A percentile compares a stretch with the other conserved stretches of the same genome.
Evolutionary conservation across 53 echinoderm and acorn worm species (phyloP).

Genomic region (Temnopleurus reevesii): DNA sequence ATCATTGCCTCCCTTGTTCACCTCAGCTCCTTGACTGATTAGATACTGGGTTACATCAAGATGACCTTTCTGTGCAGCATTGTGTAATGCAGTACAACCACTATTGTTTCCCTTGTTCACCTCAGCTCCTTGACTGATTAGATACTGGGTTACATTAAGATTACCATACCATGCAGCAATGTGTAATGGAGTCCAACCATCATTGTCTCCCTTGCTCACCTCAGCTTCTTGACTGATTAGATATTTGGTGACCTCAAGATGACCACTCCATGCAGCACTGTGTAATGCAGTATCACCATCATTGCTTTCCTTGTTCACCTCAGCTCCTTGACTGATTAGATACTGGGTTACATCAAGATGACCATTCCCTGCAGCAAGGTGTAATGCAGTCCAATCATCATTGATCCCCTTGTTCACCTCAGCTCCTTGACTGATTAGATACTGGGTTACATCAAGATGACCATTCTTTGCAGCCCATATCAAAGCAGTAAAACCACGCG

Average conservation of each 20-base stretch:
- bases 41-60: not conserved
- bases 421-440: constrained; percentile 2
- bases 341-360: not conserved
- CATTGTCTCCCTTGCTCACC: no score
- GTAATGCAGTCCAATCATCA: not conserved
- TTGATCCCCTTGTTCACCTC: not conserved
- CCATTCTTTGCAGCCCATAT: no score
- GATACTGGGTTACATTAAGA: not conserved
- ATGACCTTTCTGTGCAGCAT: not conserved
- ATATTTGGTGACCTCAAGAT: no score
- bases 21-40: not conserved
- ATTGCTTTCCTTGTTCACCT: not conserved
- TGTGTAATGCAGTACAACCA: not conserved
- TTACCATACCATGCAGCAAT: no score
- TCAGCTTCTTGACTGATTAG: no score
- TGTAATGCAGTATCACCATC: not conserved
- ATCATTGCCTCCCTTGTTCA: not conserved
- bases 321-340: constrained; percentile 19
- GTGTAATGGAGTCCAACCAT: no score
- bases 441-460: not conserved
- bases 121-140: not conserved
- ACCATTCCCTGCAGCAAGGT: not conserved
- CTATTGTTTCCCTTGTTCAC: not conserved
- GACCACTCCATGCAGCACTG: no score
- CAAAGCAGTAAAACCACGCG: no score